Conservation (phyloP, 2,113 vertebrate species). For the Chitala chitala region DNA sequence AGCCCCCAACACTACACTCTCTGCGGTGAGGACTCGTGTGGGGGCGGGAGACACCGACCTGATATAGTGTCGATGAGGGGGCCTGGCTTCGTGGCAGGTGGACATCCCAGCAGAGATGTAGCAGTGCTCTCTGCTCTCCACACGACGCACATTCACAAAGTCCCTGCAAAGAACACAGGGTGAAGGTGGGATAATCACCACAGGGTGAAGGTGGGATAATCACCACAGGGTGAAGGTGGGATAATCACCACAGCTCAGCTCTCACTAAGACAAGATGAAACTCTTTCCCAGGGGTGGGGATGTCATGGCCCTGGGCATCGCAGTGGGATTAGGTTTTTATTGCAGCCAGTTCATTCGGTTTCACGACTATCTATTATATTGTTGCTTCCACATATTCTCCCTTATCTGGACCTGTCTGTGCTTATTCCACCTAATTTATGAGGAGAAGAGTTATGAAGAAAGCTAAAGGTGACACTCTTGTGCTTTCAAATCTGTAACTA, state of each 20-base stretch:
- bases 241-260: not conserved
- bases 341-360: too few relatives aligned
- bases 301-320: too few relatives aligned
- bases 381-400: not conserved
- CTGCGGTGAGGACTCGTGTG: not conserved
- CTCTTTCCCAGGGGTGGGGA: too few relatives aligned
- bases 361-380: too few relatives aligned
- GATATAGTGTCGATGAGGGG: slow-evolving; percentile 75
- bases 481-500: too few relatives aligned
- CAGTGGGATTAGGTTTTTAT: too few relatives aligned
- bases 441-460: not conserved
- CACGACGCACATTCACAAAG: slow-evolving; percentile 88
- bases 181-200: slow-evolving; percentile 32
- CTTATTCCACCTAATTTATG: not conserved
- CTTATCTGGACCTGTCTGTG: not conserved
- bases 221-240: slow-evolving; percentile 33
- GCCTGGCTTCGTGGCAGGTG: slow-evolving; percentile 73
- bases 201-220: slow-evolving; percentile 32
- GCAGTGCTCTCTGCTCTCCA: slow-evolving; percentile 81
- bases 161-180: slow-evolving; percentile 63
- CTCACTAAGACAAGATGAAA: not conserved
- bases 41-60: slow-evolving; percentile 61
- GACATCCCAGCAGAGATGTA: slow-evolving; percentile 89
- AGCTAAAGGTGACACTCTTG: not conserved
- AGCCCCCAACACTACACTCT: not conserved